phyloP scores from a whole-genome alignment of 2,888 invertebrate genomes.

The Sarcophaga subvicina region DNA sequence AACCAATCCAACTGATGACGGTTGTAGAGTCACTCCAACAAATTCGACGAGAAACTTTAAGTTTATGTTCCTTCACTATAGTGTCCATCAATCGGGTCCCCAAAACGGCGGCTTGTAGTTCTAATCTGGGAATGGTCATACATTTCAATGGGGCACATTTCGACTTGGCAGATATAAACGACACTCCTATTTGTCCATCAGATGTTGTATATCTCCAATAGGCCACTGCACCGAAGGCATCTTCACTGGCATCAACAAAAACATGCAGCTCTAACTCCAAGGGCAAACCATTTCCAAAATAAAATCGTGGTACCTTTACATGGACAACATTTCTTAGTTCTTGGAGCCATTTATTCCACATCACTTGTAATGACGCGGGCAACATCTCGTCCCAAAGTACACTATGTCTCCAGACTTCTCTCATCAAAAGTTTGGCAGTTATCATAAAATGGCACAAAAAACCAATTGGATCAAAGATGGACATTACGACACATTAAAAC shows the following conservation, averaged over 20 bases:
- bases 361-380: too few relatives aligned
- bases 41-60: conserved; percentile 13
- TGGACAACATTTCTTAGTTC: neutral
- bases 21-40: conserved; percentile 52
- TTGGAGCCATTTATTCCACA: too few relatives aligned
- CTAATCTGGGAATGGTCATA: conserved; percentile 23
- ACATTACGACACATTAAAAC: conserved; percentile 3
- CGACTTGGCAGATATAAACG: conserved; percentile 24
- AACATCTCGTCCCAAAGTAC: neutral
- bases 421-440: conserved; percentile 7
- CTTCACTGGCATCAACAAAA: neutral
- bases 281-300: too few relatives aligned
- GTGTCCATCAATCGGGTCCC: neutral
- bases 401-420: neutral
- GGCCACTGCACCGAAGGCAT: neutral
- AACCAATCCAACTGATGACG: conserved; percentile 69
- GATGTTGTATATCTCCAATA: too few relatives aligned
- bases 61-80: conserved; percentile 3
- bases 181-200: neutral
- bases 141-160: too few relatives aligned
- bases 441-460: conserved; percentile 18
- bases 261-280: too few relatives aligned
- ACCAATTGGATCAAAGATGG: conserved; percentile 7
- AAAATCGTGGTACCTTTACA: neutral
- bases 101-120: conserved; percentile 34